Base-by-base conservation (phyloP, 2,888 invertebrate species). In the Lordiphosa andalusiaca region DNA sequence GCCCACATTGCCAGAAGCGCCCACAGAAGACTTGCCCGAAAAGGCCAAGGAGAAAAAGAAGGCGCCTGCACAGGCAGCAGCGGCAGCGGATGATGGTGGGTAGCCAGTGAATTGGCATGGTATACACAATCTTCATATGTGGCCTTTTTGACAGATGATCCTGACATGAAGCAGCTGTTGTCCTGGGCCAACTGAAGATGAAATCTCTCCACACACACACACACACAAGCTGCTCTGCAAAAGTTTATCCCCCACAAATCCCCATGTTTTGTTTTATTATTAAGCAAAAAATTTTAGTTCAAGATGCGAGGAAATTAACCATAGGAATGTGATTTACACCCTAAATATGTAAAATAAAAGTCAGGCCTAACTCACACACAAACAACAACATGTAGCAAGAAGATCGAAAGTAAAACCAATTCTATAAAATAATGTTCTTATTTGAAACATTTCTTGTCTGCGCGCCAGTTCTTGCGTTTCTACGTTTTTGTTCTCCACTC, bases 1-100 rank as follows among this genome's bases (percentile, higher is more conserved):
- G 6, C 93, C 92, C 85, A 93, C 92, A 76, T 90, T 96, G 80
- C 95, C 95, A 21, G 93, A 94, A 73, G 93, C 95, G 71, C 95
- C 95, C 5, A 90, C 92, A 57, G 90, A 92, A 1, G 92, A 93
- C 61, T 91, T 93, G 61, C 92, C 91, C 57, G 87, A 85, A 37
- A 89, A 87, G 64, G 76, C 82, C 38, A 87, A 87, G 70, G 85
- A 86, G 49, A 87, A 89, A 70, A 87, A 86, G 62, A 86, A 86
- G 58, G 69, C 71, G 6, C 53, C 82, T 36, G 60, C 67, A 52
- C 58, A 48, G 41, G 44, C 60, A 4, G 51, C 7, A 7, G 37
- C 58, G 33, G 48, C 16, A 3, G 64, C 49, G 0, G 84, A 84
- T 44, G 74, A 81, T 53, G 83, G 86, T 87, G n/a, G 50, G 67